phyloP scores from a whole-genome alignment of 2,113 vertebrate genomes.

The Thalassoma bifasciatum region DNA sequence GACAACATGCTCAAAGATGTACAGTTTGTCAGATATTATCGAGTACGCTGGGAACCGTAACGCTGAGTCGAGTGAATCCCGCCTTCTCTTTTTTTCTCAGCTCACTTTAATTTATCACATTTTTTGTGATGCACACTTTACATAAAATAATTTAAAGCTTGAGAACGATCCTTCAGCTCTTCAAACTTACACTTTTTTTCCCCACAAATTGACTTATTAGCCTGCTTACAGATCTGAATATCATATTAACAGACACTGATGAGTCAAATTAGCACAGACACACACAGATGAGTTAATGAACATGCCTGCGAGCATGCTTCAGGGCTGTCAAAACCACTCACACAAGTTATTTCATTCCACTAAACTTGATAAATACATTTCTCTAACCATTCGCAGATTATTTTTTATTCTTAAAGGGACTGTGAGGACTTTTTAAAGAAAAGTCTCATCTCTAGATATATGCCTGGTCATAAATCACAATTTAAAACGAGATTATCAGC shows the following conservation, averaged over 20 bases:
- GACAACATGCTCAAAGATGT: constrained; percentile 27
- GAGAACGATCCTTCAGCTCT: not conserved
- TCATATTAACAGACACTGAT: not conserved
- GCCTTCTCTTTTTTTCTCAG: not conserved
- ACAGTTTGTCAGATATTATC: not conserved
- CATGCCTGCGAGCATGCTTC: not conserved
- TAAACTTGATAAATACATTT: too few species aligned
- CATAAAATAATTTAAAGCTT: too few species aligned
- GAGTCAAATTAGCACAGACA: too few species aligned
- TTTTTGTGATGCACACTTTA: too few species aligned
- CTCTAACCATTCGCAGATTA: too few species aligned
- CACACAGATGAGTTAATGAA: too few species aligned
- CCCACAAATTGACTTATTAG: not conserved
- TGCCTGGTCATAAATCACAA: too few species aligned
- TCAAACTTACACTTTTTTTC: not conserved
- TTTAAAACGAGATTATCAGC: too few species aligned
- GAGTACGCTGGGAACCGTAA: not conserved
- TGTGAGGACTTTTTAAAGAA: too few species aligned
- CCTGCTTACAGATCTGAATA: not conserved
- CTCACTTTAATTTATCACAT: not conserved
- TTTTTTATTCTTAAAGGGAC: too few species aligned
- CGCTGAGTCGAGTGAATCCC: constrained; percentile 1
- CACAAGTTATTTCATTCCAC: too few species aligned
- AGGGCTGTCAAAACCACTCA: not conserved
- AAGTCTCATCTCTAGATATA: too few species aligned